Conservation (phyloP, 1,140 invertebrate species). For the Drosophila rhopaloa region DNA sequence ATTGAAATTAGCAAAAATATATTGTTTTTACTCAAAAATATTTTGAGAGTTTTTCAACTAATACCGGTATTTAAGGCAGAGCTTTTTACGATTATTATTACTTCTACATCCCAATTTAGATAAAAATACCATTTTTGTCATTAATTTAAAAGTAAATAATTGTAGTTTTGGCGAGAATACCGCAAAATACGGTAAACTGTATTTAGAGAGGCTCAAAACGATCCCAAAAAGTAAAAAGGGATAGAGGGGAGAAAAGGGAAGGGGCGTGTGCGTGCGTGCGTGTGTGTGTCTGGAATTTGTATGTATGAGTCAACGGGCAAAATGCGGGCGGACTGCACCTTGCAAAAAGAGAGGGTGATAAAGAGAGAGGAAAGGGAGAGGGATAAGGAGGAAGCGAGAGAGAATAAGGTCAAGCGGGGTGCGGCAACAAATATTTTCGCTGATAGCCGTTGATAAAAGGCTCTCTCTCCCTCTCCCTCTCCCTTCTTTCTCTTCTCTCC, state of each 20-base stretch:
- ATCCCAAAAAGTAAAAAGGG: neutral
- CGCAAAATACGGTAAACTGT: neutral
- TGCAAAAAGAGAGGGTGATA: conserved; percentile 23
- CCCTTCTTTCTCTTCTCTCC: neutral
- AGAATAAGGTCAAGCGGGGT: conserved; percentile 79
- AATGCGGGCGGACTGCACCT: conserved; percentile 48
- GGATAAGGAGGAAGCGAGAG: conserved; percentile 18
- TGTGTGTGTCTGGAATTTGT: conserved; percentile 3
- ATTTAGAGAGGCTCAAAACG: conserved; percentile 3
- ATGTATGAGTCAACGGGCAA: conserved; percentile 42
- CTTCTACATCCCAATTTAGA: too few relatives aligned
- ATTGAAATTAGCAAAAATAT: too few relatives aligned
- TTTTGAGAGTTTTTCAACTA: too few relatives aligned
- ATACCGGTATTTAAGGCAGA: too few relatives aligned
- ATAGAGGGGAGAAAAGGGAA: neutral
- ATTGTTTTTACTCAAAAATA: too few relatives aligned
- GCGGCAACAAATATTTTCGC: conserved; percentile 77
- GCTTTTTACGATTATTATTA: too few relatives aligned
- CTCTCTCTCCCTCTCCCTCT: conserved; percentile 5
- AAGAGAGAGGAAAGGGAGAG: conserved; percentile 11
- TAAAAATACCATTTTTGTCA: neutral
- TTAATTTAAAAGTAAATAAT: neutral
- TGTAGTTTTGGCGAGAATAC: conserved; percentile 2
- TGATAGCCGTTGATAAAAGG: conserved; percentile 75
- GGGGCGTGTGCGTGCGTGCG: conserved; percentile 8